Base-by-base conservation (phyloP, 1,140 invertebrate genomes). In the Phortica variegata region DNA sequence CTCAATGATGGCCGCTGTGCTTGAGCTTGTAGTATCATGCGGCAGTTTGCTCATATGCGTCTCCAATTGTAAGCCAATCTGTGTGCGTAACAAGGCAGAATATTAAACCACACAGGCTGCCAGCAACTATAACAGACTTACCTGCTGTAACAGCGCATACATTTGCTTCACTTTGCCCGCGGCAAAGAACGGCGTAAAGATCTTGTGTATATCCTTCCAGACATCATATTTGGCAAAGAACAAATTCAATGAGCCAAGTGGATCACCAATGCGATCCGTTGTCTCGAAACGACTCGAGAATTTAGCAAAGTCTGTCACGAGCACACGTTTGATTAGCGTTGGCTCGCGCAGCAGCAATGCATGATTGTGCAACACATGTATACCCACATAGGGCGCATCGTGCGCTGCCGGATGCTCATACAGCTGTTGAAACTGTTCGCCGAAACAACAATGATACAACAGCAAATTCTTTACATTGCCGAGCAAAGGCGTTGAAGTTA, bases 251-350 rank as follows among this genome's bases (percentile, higher is more conserved):
- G 68, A 50, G 0, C 68, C 68, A 60, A 71, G 61, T 3, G 60
- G 54, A 19, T 71, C 68, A 6, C 50, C 52, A 1, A 41, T 37
- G 17, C 53, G 32, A 8, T 71, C 68, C 1, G 58, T 71, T 6
- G 62, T 68, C 43, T 65, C 68, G 16, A 69, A 73, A 3, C 69
- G 69, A 20, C 57, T 73, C 0, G 57, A 60, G 39, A 73, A 73
- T 18, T 56, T 50, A 0, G 61, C 52, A 50, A 80, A 80, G 39
- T 80, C 79, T 45, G 78, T 79, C 0, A 81, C 61, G 2, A 82
- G 47, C 20, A 84, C 75, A 3, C 65, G 54, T 48, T 80, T 80
- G 4, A 83, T 77, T 1, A 83, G 53, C n/a, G 79, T 77, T 0
- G 78, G 78, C 49, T 82, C 80, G 0, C 78, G 65, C 0, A 83